A percentile compares a stretch with the other conserved stretches of the same genome.
phyloP scores from a whole-genome alignment of 2,888 invertebrate species.

The Penaeus monodon region DNA sequence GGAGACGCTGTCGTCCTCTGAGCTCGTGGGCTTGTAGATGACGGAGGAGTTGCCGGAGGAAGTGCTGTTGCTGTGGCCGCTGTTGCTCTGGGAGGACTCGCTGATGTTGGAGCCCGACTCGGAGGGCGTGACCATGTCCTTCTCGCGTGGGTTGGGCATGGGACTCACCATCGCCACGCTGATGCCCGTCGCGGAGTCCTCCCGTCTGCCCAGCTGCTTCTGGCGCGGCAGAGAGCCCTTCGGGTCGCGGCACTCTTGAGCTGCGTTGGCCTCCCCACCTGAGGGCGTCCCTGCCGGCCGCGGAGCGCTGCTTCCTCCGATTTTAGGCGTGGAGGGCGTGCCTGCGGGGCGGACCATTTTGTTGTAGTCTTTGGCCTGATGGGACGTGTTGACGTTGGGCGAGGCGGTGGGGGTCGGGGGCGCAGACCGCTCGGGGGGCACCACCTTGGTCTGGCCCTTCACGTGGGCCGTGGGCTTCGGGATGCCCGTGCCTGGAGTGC shows the following conservation, averaged over 20 bases:
- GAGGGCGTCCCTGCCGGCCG: slow-evolving; percentile 3
- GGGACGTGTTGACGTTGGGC: slow-evolving; percentile 64
- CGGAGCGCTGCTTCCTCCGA: slow-evolving; percentile 30
- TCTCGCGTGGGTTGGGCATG: slow-evolving; percentile 74
- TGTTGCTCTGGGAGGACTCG: slow-evolving; percentile 78
- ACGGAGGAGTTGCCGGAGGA: slow-evolving; percentile 80
- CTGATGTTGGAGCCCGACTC: slow-evolving; percentile 73
- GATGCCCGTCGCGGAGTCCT: slow-evolving; percentile 62
- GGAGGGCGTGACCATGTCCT: slow-evolving; percentile 66
- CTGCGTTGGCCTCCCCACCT: slow-evolving; percentile 7
- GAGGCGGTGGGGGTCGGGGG: slow-evolving; percentile 63
- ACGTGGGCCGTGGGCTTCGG: slow-evolving; percentile 93
- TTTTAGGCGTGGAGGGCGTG: slow-evolving; percentile 18
- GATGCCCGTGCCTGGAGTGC: slow-evolving; percentile 77
- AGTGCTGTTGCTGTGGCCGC: slow-evolving; percentile 67
- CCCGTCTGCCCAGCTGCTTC: slow-evolving; percentile 62
- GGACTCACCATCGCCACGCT: slow-evolving; percentile 79
- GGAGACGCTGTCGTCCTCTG: slow-evolving; percentile 55
- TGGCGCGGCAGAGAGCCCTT: slow-evolving; percentile 61
- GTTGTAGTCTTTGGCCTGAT: slow-evolving; percentile 52
- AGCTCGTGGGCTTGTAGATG: slow-evolving; percentile 75
- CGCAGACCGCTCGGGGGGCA: slow-evolving; percentile 51
- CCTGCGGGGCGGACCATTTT: slow-evolving; percentile 55
- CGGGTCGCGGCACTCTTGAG: slow-evolving; percentile 51
- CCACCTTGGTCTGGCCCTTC: slow-evolving; percentile 84